Evolutionary conservation across 2,888 invertebrate species (phyloP), one percentile per base, ranked within the genome.

Genomic region (Prosopocoilus inquinatus): DNA sequence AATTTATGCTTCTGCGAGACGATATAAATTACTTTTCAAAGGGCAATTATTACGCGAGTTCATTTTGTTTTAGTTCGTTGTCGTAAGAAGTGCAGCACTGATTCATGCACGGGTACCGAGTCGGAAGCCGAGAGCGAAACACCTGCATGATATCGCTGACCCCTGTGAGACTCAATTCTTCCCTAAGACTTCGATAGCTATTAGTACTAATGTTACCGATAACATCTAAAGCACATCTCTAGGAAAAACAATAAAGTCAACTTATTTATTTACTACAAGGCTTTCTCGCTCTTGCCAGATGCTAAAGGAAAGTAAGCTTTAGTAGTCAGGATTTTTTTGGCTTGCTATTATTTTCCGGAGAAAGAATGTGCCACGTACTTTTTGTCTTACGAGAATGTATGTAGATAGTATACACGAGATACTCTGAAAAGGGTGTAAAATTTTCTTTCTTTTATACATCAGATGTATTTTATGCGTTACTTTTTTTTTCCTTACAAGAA

Each of bases 111-210:
- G 16, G 11, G 53, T 34, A 53, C 35, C 16, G 34, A 45, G 43
- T 32, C 39, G 43, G 45, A 48, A 52, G 62, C 60, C 62, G 47
- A 46, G 41, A 62, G 62, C 62, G 43, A 58, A 62, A 62, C 62
- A 62, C 59, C 59, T 62, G 62, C 62, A 55, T 39, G 39, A 53
- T 51, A 49, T 52, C 53, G 56, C 50, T 54, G 48, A 44, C 52
- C 16, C 35, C 41, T 33, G 47, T 35, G 44, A 38, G 44, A 35
- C 47, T 41, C 9, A 38, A 20, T 38, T 53, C 16, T 43, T 41
- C 16, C 15, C 13, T 41, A 47, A 15, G 53, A 34, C 47, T 47
- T 47, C 53, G n/a, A 53, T 47, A 38, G 46, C 53, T 47, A 53
- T 53, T 53, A 47, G 53, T 53, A 38, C 47, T 53, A 47, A 41